Base-by-base conservation (phyloP, 2,113 vertebrate species). In the Desmodus rotundus region DNA sequence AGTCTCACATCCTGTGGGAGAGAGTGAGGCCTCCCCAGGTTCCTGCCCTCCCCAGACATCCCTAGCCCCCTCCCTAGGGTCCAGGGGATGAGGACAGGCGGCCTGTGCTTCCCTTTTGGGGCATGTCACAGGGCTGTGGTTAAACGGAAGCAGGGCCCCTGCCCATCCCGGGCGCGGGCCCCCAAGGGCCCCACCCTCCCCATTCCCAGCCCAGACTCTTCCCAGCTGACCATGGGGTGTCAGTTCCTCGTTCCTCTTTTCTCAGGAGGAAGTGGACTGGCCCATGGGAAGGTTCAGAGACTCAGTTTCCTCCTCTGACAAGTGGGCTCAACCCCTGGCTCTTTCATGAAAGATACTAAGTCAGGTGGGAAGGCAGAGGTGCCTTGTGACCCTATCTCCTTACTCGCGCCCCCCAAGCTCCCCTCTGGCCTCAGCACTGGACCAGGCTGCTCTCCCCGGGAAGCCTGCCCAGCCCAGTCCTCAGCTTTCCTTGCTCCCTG, bases 71-170 rank as follows among this genome's bases (percentile, higher is more conserved):
- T 89, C 33, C 92, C 83, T 67, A 4, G 38, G 38, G 54, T 20
- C 16, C 9, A 20, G 70, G 20, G 52, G 9, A 13, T 58, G 52
- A 47, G 65, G 92, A 56, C 36, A 65, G 61, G 76, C 11, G 0
- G 82, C 93, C 89, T 50, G 52, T 80, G 86, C 96, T 96, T 96
- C 96, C 96, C 91, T 92, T 86, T 95, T 20, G 93, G 91, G 82
- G 24, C 77, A 41, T 77, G 89, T 89, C 96, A 91, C 96, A 88
- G 91, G 96, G 91, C 93, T 97, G 96, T 86, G 96, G 95, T 96
- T 91, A 90, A 95, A 95, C 82, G 61, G 96, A 97, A 97, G 92
- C 85, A 26, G 93, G 88, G 93, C 81, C 81, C 73, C 78, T 78
- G 72, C 91, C 78, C 85, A 58, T 84, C 93, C 94, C n/a, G 0